Evolutionary conservation across 2,113 vertebrate species (phyloP).

Genomic region (Charina bottae): DNA sequence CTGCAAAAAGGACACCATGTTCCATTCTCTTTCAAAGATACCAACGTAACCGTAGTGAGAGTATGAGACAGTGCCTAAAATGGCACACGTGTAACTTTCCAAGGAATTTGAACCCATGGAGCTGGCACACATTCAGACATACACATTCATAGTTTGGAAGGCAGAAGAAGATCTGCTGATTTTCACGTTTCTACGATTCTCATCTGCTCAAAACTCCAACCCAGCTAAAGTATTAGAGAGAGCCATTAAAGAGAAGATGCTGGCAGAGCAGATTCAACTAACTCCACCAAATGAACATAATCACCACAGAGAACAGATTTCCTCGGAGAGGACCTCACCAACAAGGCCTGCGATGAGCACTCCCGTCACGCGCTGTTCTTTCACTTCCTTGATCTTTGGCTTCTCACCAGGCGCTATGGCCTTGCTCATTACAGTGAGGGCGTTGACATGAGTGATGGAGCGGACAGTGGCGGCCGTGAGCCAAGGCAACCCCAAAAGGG

Average conservation of each 20-base stretch:
- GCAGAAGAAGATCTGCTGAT: background rate
- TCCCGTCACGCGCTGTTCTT: constrained; percentile 94
- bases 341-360: constrained; percentile 90
- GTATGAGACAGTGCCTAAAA: background rate
- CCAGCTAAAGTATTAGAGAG: background rate
- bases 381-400: constrained; percentile 94
- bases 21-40: background rate
- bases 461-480: constrained; percentile 93
- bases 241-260: background rate
- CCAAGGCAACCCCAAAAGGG: constrained; percentile 95
- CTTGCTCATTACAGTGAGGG: constrained; percentile 96
- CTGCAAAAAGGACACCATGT: constrained; percentile 71
- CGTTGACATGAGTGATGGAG: constrained; percentile 94
- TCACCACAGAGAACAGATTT: background rate
- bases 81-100: too few species aligned
- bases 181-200: background rate
- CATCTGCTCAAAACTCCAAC: background rate
- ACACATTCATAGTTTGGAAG: background rate
- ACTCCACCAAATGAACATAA: background rate
- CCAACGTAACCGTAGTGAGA: background rate
- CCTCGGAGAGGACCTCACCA: constrained; percentile 77
- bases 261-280: background rate
- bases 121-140: background rate
- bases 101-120: background rate
- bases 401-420: constrained; percentile 93